Conservation (phyloP, 2,888 invertebrate genomes). For the Creontiades dilutus region DNA sequence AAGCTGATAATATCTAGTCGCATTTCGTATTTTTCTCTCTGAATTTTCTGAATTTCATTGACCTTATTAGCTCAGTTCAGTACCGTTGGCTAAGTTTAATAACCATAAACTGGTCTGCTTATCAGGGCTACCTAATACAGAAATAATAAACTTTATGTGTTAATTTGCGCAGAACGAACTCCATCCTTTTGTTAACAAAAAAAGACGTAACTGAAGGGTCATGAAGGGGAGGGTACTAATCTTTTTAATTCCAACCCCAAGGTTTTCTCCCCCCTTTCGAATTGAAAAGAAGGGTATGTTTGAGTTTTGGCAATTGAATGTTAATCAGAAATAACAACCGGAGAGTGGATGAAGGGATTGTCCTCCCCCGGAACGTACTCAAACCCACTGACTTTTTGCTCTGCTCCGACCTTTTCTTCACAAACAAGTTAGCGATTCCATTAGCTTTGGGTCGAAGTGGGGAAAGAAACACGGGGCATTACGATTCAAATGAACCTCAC, state of each 20-base stretch:
- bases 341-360: slow-evolving; percentile 32
- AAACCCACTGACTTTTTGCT: not conserved
- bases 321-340: slow-evolving; percentile 64
- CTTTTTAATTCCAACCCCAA: slow-evolving; percentile 37
- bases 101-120: no score
- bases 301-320: slow-evolving; percentile 55
- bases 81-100: no score
- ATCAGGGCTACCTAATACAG: no score
- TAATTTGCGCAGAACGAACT: no score
- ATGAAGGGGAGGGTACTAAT: slow-evolving; percentile 12
- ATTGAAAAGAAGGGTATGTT: slow-evolving; percentile 37
- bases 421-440: slow-evolving; percentile 35
- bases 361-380: not conserved
- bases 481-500: slow-evolving; percentile 28
- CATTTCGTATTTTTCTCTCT: no score
- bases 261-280: not conserved
- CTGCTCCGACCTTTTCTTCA: not conserved
- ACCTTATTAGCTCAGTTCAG: no score
- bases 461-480: slow-evolving; percentile 2
- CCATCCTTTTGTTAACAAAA: not conserved
- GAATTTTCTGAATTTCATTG: no score
- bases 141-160: no score
- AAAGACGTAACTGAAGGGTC: not conserved
- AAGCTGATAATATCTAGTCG: no score
- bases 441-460: not conserved